Base-by-base conservation (phyloP, 2,888 invertebrate genomes). In the Neuroscelio doddi region DNA sequence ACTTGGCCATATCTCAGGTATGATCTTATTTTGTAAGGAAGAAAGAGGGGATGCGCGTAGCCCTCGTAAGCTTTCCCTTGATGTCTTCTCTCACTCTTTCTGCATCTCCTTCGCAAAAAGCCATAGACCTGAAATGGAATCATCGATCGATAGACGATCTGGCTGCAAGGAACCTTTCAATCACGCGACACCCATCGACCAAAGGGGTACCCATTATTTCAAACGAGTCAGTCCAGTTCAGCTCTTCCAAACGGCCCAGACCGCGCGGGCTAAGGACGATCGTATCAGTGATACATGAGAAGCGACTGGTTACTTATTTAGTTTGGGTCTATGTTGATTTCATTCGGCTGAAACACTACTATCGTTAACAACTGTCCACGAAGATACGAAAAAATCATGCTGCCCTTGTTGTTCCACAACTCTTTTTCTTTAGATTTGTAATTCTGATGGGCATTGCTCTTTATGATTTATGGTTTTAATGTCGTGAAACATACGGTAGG, bases 101-200 rank as follows among this genome's bases (percentile, higher is more conserved):
- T 36, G 7, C 36, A 45, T 26, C 41, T 17, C 29, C 41, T 38
- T 14, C 47, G 27, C 38, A 26, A 51, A 36, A 47, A 34, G 27
- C 41, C 51, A 39, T 24, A 49, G 36, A 62, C 47, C 68, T 73
- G 67, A 74, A 76, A 76, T 76, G 75, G 71, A 76, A 78, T 78
- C 79, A 77, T 78, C 79, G 78, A 78, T 76, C 75, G 79, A 77
- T 74, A 74, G 68, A 68, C 74, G 74, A 74, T 78, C 75, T 56
- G 64, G 61, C 69, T 59, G 64, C 70, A 72, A 64, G 69, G 62
- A 77, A 76, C 74, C 77, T 76, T 78, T 80, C 78, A 78, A 79
- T 80, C 78, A 78, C 73, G 75, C 76, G 78, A 80, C 79, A 79
- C 74, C 74, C 75, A 71, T 73, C 71, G 70, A 66, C 55, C 67